Percentiles rank a stretch among this genome's conserved stretches.
Conservation (phyloP, 2,113 vertebrate genomes). For the Chloropsis cyanopogon region DNA sequence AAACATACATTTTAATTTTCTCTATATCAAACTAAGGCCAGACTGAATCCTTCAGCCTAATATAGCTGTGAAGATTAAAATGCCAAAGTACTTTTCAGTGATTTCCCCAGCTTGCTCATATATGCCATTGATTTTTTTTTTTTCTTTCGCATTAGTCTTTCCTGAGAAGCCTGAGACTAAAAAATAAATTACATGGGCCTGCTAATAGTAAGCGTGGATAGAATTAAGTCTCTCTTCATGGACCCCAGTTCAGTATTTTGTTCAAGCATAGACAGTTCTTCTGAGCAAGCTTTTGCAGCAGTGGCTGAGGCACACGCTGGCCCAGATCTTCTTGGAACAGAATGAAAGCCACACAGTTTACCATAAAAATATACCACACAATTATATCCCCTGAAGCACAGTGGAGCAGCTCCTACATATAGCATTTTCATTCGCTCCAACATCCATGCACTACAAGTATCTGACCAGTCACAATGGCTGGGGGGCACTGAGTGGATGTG, state of each 20-base stretch:
- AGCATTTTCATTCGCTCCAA: neutral
- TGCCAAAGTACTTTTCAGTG: neutral
- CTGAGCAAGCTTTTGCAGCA: neutral
- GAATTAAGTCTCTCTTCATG: neutral
- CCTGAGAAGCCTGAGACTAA: neutral
- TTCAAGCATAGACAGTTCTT: neutral
- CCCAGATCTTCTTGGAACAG: neutral
- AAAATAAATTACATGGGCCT: neutral
- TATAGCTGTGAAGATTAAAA: neutral
- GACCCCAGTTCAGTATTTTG: neutral
- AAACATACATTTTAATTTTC: neutral
- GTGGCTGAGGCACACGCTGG: neutral
- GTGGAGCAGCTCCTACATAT: neutral
- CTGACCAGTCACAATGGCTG: neutral
- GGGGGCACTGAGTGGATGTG: no score
- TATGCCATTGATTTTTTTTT: neutral
- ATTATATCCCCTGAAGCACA: neutral
- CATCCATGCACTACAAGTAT: neutral
- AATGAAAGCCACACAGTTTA: neutral
- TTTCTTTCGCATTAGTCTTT: neutral
- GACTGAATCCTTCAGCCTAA: neutral
- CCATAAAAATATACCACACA: neutral
- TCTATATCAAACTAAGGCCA: neutral
- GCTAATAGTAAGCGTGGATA: neutral
- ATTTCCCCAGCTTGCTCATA: neutral